Conservation (phyloP, 2,113 vertebrate species). For the Tachuris rubrigastra region DNA sequence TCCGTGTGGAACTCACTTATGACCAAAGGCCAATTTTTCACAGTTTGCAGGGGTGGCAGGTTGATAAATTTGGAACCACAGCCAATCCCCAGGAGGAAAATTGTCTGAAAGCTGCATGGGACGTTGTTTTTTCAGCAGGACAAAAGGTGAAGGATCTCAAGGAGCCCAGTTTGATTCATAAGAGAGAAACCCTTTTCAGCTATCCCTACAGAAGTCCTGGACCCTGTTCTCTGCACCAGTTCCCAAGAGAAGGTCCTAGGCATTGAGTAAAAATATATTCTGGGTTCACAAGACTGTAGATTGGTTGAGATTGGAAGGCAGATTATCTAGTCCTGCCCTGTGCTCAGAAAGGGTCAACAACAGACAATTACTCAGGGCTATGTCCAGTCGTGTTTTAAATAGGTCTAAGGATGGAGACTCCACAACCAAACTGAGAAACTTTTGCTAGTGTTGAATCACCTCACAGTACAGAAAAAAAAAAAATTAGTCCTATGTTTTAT, state of each 20-base stretch:
- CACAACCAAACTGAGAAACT: background rate
- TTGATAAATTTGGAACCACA: background rate
- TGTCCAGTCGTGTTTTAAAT: background rate
- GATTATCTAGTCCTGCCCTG: background rate
- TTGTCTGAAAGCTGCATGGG: background rate
- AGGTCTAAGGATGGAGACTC: background rate
- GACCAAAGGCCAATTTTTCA: background rate
- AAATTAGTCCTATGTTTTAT: background rate
- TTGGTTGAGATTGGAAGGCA: background rate
- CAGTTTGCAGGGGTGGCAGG: background rate
- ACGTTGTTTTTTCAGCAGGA: background rate
- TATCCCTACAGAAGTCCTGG: background rate
- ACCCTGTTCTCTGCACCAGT: background rate
- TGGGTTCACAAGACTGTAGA: background rate
- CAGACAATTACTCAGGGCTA: background rate
- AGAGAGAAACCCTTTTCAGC: background rate
- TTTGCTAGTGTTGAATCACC: background rate
- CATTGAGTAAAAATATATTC: background rate
- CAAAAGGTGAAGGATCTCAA: background rate
- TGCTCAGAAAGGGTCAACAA: background rate
- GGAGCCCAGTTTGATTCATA: background rate
- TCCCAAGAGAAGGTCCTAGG: background rate
- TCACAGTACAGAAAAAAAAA: background rate
- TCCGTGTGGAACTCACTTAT: background rate
- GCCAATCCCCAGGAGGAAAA: background rate